Conservation (phyloP, 1,140 invertebrate genomes). For the Orussus abietinus region DNA sequence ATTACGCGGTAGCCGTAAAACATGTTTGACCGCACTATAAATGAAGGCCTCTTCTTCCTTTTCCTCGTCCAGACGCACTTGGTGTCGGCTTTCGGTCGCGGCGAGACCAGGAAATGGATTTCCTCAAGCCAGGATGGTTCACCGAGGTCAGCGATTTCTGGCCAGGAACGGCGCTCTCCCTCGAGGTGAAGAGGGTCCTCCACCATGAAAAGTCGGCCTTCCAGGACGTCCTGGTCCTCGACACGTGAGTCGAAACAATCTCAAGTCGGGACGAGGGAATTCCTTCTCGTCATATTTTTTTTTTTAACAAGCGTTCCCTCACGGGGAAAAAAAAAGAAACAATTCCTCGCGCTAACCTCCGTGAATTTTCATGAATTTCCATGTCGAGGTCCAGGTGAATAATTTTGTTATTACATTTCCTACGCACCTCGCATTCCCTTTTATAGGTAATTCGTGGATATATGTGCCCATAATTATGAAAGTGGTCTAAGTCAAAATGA, state of each 20-base stretch:
- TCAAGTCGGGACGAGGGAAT: constrained; percentile 1
- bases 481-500: not conserved
- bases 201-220: constrained; percentile 80
- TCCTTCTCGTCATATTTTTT: too few species aligned
- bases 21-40: constrained; percentile 23
- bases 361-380: not conserved
- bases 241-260: constrained; percentile 80
- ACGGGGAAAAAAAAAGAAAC: constrained; percentile 5
- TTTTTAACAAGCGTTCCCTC: constrained; percentile 3
- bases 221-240: constrained; percentile 86
- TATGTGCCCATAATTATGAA: too few species aligned
- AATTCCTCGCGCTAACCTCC: too few species aligned
- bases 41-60: constrained; percentile 15
- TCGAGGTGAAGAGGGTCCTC: constrained; percentile 82
- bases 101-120: constrained; percentile 56
- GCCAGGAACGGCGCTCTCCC: constrained; percentile 87
- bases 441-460: too few species aligned
- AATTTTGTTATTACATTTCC: not conserved
- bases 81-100: constrained; percentile 1
- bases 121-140: constrained; percentile 81
- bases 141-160: constrained; percentile 84
- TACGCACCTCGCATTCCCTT: too few species aligned
- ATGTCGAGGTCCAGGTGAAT: not conserved
- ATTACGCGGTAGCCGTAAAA: constrained; percentile 7
- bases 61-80: constrained; percentile 8